Evolutionary conservation across 1,140 invertebrate genomes (phyloP).

Genomic region (Hyles vespertilio): DNA sequence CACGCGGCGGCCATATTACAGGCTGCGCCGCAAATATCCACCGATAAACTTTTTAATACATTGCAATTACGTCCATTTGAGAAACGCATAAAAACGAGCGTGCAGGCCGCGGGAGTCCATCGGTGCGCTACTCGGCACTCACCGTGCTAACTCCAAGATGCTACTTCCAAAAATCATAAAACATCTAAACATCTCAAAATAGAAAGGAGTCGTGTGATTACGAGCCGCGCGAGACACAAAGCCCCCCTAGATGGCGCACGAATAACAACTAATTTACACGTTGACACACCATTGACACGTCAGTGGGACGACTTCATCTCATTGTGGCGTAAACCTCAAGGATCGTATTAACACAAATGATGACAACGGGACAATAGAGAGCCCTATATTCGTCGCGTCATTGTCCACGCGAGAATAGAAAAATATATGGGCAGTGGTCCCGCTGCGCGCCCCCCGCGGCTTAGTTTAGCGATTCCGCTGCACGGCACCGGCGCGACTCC

Average conservation of each 20-base stretch:
- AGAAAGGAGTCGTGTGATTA: slow-evolving; percentile 50
- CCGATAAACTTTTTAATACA: slow-evolving; percentile 64
- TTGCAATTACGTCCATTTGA: slow-evolving; percentile 64
- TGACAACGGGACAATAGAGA: slow-evolving; percentile 65
- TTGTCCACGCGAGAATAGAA: slow-evolving; percentile 69
- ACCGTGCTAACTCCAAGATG: not conserved
- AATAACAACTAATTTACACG: slow-evolving; percentile 70
- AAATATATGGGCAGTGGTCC: slow-evolving; percentile 60
- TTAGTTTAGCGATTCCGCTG: slow-evolving; percentile 56
- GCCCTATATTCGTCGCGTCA: slow-evolving; percentile 52
- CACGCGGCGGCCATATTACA: slow-evolving; percentile 41
- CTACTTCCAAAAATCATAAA: slow-evolving; percentile 15
- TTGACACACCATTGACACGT: slow-evolving; percentile 66
- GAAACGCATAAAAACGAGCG: slow-evolving; percentile 45
- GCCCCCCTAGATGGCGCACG: slow-evolving; percentile 52
- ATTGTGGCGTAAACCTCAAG: slow-evolving; percentile 71
- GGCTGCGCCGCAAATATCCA: slow-evolving; percentile 42
- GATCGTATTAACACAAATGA: slow-evolving; percentile 73
- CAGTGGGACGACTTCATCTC: slow-evolving; percentile 58
- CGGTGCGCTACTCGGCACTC: not conserved
- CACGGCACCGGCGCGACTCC: slow-evolving; percentile 33
- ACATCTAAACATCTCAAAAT: slow-evolving; percentile 36
- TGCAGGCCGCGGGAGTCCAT: slow-evolving; percentile 29
- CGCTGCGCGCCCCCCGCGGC: slow-evolving; percentile 54
- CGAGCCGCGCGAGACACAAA: slow-evolving; percentile 43